Evolutionary conservation across 2,888 invertebrate genomes (phyloP).

Genomic region (Petrophora chlorosata): DNA sequence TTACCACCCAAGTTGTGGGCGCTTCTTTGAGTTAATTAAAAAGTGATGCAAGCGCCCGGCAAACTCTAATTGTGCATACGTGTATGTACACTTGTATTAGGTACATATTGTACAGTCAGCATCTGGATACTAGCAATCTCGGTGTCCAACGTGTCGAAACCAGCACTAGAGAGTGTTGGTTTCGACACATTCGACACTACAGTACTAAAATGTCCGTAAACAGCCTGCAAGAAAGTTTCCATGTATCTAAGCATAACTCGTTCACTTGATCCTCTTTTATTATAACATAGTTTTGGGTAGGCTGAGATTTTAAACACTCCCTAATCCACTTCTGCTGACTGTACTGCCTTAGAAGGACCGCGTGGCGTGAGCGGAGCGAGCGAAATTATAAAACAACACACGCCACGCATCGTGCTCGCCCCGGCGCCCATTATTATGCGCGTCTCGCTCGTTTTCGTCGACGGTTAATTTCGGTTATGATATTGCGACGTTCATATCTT

Average conservation of each 20-base stretch:
- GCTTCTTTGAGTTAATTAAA: conserved; percentile 58
- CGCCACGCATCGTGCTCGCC: conserved; percentile 16
- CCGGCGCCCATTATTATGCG: conserved; percentile 21
- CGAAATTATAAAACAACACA: conserved; percentile 34
- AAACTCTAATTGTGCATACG: conserved; percentile 41
- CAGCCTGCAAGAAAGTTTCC: too few species aligned
- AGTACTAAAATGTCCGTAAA: too few species aligned
- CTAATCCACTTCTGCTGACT: too few species aligned
- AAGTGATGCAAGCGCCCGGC: conserved; percentile 42
- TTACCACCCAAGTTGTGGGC: conserved; percentile 36
- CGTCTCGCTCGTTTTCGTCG: conserved; percentile 26
- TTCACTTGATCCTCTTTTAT: too few species aligned
- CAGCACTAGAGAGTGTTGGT: too few species aligned
- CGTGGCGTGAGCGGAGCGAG: conserved; percentile 18
- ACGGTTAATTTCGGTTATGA: conserved; percentile 33
- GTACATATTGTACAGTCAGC: not conserved
- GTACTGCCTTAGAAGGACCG: too few species aligned
- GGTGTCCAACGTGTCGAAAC: too few species aligned
- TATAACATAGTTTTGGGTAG: too few species aligned
- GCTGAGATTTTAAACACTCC: too few species aligned
- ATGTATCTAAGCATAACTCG: too few species aligned
- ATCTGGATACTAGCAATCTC: too few species aligned
- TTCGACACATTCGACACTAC: too few species aligned
- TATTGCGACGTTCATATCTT: conserved; percentile 33
- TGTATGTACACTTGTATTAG: conserved; percentile 26